Evolutionary conservation across 2,113 vertebrate species (phyloP), one percentile per base, ranked within the genome.

Genomic region (Dicerorhinus sumatrensis): DNA sequence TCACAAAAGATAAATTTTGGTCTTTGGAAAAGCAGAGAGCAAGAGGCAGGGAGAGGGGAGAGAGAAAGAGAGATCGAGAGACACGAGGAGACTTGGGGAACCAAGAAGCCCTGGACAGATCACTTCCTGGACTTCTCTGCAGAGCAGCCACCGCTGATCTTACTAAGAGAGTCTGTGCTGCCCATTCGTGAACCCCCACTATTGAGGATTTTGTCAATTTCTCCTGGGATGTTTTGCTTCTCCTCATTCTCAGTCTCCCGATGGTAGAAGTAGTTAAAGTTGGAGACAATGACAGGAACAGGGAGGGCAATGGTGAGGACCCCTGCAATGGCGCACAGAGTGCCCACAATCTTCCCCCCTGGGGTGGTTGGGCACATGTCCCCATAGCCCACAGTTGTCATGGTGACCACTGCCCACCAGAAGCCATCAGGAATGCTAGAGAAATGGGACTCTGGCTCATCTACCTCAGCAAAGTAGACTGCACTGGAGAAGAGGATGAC

Each of bases 391-490:
- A 99, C 99, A 0, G 99, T 99, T 0, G 99, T 99, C 99, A 99
- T 99, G 31, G 99, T 99, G 10, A 99, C 99, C 96, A 99, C 99
- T 0, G 99, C 99, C 99, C 99, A 99, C 99, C 99, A 99, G 99
- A 99, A 99, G 39, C 99, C 99, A 1, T 99, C 99, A 0, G 99
- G 99, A 87, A 99, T 99, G 98, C 99, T 99, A 60, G 99, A 99
- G 98, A 99, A 99, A 70, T 99, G 99, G 6, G 99, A 99, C 91
- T 99, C 99, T 0, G 99, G 99, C 67, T 99, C 99, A 0, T 99
- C 99, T 27, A 99, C 99, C 73, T 99, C 99, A 0, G 99, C 99
- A 1, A 99, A 99, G 98, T 99, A 99, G 95, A 99, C 99, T 0
- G 99, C 99, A 2, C 99, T 99, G 97, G 99, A 99, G 98, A 99